Percentiles rank a stretch among this genome's conserved stretches.
Conservation (phyloP, 2,888 invertebrate genomes). For the Leptinotarsa peninsularis region DNA sequence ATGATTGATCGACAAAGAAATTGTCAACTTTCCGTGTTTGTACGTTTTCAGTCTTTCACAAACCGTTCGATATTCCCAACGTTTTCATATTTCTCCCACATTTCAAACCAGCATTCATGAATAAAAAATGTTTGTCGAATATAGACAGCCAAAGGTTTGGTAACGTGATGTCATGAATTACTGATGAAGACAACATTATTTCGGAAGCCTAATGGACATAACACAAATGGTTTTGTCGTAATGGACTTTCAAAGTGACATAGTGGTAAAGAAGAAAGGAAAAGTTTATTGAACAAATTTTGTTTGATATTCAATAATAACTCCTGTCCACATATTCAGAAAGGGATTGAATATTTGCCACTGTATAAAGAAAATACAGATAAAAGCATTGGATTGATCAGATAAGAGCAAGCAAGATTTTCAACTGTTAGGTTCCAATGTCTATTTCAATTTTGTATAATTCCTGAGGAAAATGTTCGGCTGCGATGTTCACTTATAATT, state of each 20-base stretch:
- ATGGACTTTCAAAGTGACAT: not conserved
- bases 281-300: not conserved
- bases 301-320: no score
- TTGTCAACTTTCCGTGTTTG: conserved; percentile 11
- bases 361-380: no score
- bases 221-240: conserved; percentile 1
- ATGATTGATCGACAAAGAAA: not conserved
- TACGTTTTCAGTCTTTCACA: not conserved
- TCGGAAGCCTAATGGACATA: not conserved
- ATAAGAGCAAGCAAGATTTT: no score
- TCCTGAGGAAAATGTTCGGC: no score
- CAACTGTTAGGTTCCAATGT: no score
- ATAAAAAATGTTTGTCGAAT: conserved; percentile 13
- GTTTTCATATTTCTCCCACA: conserved; percentile 13
- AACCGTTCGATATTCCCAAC: conserved; percentile 9
- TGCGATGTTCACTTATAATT: no score
- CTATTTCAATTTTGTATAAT: no score
- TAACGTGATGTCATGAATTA: conserved; percentile 11
- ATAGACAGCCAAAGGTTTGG: conserved; percentile 11
- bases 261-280: not conserved
- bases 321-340: no score
- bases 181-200: conserved; percentile 14
- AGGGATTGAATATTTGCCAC: no score
- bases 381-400: no score
- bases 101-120: conserved; percentile 10